These are phyloP conservation scores for Myanophis thanlyinensis DNA, from an alignment of 2,113 vertebrate species.

Conservation along the genomic window DNA sequence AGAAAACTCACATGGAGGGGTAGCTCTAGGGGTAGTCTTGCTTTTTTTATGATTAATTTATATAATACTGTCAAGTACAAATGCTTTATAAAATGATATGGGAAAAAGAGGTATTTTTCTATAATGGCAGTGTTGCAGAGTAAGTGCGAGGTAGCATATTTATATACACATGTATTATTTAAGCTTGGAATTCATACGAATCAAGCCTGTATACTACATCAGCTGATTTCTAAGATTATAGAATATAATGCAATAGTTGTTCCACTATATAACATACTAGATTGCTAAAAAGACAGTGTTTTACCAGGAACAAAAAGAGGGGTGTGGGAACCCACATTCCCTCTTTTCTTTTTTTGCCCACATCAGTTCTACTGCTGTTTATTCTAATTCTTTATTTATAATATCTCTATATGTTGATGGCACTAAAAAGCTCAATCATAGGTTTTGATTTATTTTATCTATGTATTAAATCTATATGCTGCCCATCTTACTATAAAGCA, in stretches of 20 bases:
- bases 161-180: background rate
- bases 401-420: background rate
- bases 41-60: background rate
- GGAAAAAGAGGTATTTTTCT: background rate
- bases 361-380: background rate
- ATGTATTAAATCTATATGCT: background rate
- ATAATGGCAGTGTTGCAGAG: background rate
- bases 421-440: background rate
- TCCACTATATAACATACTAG: background rate
- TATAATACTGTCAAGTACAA: background rate
- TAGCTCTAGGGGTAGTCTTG: background rate
- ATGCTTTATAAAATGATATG: background rate
- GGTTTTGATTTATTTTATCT: background rate
- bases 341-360: background rate
- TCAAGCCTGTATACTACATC: background rate
- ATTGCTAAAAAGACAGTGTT: background rate
- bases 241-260: background rate
- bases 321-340: background rate
- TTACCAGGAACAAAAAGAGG: background rate
- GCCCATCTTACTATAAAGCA: background rate
- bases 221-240: background rate
- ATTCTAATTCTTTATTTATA: background rate
- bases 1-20: background rate
- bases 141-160: background rate
- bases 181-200: background rate